Percentiles rank a stretch among this genome's conserved stretches.
phyloP scores from a whole-genome alignment of 2,797 vertebrate genomes.

The Champsocephalus esox region DNA sequence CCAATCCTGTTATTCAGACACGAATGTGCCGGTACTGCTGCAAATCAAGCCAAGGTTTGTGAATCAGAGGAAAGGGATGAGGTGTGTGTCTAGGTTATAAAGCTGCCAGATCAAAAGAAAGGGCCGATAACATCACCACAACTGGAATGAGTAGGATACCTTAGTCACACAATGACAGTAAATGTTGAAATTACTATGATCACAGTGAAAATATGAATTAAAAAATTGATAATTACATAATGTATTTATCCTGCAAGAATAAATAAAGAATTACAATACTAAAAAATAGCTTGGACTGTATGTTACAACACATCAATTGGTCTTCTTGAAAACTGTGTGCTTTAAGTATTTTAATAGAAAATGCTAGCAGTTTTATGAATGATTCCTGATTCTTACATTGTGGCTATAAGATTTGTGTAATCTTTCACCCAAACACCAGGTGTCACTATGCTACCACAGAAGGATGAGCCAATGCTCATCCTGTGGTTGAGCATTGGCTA shows the following conservation, averaged over 20 bases:
- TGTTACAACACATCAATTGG: background rate
- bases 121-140: background rate
- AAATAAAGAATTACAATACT: background rate
- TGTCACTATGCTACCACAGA: constrained; percentile 43
- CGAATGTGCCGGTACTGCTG: constrained; percentile 1
- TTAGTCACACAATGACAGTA: constrained; percentile 2
- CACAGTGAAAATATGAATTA: background rate
- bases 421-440: constrained; percentile 39
- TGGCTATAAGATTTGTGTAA: constrained; percentile 23
- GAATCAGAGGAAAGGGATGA: constrained; percentile 37
- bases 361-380: background rate
- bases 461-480: no score
- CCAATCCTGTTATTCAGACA: constrained; percentile 38
- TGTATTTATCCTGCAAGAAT: background rate
- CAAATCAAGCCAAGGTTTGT: constrained; percentile 7
- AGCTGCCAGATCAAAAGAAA: constrained; percentile 11
- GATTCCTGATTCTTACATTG: background rate
- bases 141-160: constrained; percentile 5
- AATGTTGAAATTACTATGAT: background rate
- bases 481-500: no score
- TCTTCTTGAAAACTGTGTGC: background rate
- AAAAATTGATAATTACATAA: background rate
- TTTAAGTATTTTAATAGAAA: background rate
- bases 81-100: constrained; percentile 15
- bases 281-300: background rate